A percentile compares a stretch with the other conserved stretches of the same genome.
These are phyloP conservation scores for Listrodromus nycthemerus DNA, from an alignment of 2,888 invertebrate genomes.

Conservation along the genomic window DNA sequence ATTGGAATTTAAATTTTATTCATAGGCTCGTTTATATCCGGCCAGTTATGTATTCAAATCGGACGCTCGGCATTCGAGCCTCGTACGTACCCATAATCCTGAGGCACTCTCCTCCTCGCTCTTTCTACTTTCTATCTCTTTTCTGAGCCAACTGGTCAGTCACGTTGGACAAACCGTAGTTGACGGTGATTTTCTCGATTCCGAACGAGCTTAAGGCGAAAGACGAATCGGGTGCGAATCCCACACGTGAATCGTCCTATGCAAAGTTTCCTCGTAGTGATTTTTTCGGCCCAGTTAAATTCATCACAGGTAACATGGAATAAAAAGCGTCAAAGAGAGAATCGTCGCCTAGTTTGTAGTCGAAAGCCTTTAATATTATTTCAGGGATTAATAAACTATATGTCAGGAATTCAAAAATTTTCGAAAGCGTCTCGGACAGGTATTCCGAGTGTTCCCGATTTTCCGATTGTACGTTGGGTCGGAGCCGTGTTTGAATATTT, in stretches of 20 bases:
- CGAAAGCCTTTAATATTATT: not conserved
- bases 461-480: too few relatives aligned
- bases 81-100: conserved; percentile 40
- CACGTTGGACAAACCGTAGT: conserved; percentile 26
- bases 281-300: not conserved
- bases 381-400: too few relatives aligned
- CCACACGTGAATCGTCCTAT: conserved; percentile 12
- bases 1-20: conserved; percentile 84
- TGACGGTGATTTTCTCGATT: conserved; percentile 63
- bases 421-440: too few relatives aligned
- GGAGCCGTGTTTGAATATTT: too few relatives aligned
- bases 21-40: conserved; percentile 84
- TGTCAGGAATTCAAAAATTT: too few relatives aligned
- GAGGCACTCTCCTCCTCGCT: conserved; percentile 28
- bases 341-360: not conserved
- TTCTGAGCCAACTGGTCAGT: conserved; percentile 33
- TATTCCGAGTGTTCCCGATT: too few relatives aligned
- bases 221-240: conserved; percentile 34
- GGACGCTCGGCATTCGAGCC: conserved; percentile 67
- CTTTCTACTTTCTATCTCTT: conserved; percentile 41
- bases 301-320: not conserved
- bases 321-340: not conserved
- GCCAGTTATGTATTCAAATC: conserved; percentile 84
- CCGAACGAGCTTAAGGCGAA: conserved; percentile 46
- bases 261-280: not conserved